Evolutionary conservation across 2,113 vertebrate genomes (phyloP).

Genomic region (Anthoscopus minutus): DNA sequence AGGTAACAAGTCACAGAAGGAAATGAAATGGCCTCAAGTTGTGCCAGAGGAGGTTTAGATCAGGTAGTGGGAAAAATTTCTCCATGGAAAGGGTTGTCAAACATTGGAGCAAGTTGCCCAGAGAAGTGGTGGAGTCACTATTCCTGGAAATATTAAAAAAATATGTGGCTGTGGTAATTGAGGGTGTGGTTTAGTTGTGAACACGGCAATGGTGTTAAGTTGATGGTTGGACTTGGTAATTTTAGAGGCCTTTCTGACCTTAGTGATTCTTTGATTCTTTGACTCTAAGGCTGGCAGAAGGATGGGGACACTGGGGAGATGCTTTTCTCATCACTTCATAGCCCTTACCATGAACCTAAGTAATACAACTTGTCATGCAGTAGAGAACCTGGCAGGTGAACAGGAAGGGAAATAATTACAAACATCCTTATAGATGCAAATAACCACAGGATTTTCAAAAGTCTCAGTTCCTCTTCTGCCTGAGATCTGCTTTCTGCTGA

Average conservation of each 20-base stretch:
- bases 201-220: background rate
- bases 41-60: background rate
- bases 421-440: background rate
- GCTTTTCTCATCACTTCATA: background rate
- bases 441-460: background rate
- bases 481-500: background rate
- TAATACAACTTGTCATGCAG: background rate
- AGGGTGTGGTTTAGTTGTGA: background rate
- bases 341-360: background rate
- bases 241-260: background rate
- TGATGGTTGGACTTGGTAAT: background rate
- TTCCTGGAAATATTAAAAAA: background rate
- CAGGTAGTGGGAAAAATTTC: background rate
- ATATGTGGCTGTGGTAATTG: background rate
- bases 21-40: background rate
- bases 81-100: background rate
- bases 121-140: background rate
- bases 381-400: background rate
- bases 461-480: background rate
- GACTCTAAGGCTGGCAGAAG: background rate
- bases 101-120: background rate
- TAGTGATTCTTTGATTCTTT: background rate
- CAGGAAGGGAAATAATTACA: background rate
- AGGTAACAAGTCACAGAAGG: background rate
- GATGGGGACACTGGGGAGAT: fast-evolving